phyloP scores from a whole-genome alignment of 2,113 vertebrate genomes.

The Pagrus major region DNA sequence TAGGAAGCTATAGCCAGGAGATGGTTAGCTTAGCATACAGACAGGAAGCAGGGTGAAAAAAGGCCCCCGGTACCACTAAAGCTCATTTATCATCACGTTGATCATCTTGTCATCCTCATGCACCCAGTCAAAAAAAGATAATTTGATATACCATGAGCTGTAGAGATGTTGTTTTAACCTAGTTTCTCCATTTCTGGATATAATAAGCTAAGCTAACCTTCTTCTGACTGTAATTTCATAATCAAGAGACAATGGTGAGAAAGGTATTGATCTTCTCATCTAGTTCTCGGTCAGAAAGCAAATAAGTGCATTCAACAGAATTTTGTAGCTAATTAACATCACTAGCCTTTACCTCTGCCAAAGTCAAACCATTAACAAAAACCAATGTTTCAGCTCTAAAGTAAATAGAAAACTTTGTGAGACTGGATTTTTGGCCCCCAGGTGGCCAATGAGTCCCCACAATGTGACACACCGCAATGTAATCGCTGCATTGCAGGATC shows the following conservation, averaged over 20 bases:
- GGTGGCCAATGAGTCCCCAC: neutral
- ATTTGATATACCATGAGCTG: neutral
- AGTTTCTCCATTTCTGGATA: neutral
- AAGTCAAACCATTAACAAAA: neutral
- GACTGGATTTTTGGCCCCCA: neutral
- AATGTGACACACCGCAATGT: neutral
- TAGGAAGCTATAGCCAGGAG: neutral
- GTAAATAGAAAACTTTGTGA: neutral
- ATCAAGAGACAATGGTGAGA: neutral
- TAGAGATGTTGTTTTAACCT: neutral
- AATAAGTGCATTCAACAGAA: neutral
- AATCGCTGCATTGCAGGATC: neutral
- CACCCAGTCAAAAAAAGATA: neutral
- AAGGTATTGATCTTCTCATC: neutral
- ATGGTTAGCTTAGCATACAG: neutral
- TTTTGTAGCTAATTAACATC: neutral
- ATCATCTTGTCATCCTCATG: neutral
- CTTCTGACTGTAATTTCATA: neutral
- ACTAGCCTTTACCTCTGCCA: neutral
- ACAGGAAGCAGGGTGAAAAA: neutral
- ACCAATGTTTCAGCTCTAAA: neutral
- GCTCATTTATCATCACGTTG: neutral
- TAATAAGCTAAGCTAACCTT: neutral
- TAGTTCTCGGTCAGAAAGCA: neutral
- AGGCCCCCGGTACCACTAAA: neutral